A percentile compares a stretch with the other conserved stretches of the same genome.
Conservation (phyloP, 2,888 invertebrate genomes). For the Hymenopus coronatus region DNA sequence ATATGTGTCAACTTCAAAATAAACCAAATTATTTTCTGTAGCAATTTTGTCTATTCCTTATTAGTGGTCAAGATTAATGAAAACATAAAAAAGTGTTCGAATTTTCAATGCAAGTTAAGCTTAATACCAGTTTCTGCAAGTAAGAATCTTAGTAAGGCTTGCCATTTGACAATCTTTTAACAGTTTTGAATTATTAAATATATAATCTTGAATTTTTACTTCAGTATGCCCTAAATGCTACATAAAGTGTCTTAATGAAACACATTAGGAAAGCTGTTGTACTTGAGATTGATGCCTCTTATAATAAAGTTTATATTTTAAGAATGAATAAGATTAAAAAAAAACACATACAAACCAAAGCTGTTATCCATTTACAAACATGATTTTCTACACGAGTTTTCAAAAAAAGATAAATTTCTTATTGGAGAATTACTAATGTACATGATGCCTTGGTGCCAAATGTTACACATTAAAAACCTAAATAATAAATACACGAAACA, state of each 20-base stretch:
- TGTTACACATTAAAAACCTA: not conserved
- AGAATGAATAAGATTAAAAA: not conserved
- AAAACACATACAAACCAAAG: too few species aligned
- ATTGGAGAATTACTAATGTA: not conserved
- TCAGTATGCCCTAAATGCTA: not conserved
- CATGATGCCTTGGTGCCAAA: not conserved
- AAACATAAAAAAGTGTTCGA: not conserved
- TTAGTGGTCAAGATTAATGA: not conserved
- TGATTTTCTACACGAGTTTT: not conserved
- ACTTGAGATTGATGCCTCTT: not conserved
- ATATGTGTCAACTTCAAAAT: not conserved
- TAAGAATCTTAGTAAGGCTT: not conserved
- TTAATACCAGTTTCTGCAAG: not conserved
- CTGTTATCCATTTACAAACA: not conserved
- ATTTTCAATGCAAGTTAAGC: not conserved
- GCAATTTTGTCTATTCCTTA: not conserved
- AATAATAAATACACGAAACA: not conserved
- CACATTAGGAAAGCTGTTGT: not conserved
- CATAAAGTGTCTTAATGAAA: not conserved
- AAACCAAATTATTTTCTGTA: not conserved
- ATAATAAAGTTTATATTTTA: not conserved
- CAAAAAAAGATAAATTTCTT: not conserved
- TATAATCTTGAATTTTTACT: not conserved
- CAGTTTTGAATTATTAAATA: not conserved
- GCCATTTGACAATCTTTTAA: not conserved